Conservation (phyloP, 2,113 vertebrate genomes). For the Physeter macrocephalus region DNA sequence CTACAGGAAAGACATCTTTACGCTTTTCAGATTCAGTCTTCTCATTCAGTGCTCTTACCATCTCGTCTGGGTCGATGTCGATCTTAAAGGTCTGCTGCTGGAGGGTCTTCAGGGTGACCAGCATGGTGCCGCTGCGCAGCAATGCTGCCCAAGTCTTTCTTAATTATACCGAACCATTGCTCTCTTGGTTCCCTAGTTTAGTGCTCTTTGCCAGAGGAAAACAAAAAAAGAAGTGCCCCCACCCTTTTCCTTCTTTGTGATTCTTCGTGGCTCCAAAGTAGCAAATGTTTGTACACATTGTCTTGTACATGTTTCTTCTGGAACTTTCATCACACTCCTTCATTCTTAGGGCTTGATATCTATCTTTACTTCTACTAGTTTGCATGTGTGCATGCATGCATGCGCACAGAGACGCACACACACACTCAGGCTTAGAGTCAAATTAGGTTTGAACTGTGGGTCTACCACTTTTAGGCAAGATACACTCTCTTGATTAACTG, state of each 20-base stretch:
- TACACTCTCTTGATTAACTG: background rate
- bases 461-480: background rate
- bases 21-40: no score
- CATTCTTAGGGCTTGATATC: background rate
- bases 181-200: background rate
- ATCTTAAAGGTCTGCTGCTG: constrained; percentile 96
- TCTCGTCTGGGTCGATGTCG: constrained; percentile 91
- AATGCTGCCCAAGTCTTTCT: constrained; percentile 1
- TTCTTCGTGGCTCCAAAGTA: background rate
- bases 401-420: background rate
- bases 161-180: background rate
- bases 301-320: background rate
- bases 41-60: constrained; percentile 74
- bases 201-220: background rate
- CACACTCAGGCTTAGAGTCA: background rate
- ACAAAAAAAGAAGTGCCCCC: background rate
- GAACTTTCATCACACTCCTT: background rate
- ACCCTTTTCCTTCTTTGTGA: background rate
- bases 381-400: fast-evolving
- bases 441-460: background rate
- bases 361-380: background rate
- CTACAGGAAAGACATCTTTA: no score
- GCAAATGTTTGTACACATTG: background rate
- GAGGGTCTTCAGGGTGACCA: constrained; percentile 93
- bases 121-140: constrained; percentile 81